These are phyloP conservation scores for Pseudanteris insignis DNA, from an alignment of 2,888 invertebrate genomes.

Conservation along the genomic window DNA sequence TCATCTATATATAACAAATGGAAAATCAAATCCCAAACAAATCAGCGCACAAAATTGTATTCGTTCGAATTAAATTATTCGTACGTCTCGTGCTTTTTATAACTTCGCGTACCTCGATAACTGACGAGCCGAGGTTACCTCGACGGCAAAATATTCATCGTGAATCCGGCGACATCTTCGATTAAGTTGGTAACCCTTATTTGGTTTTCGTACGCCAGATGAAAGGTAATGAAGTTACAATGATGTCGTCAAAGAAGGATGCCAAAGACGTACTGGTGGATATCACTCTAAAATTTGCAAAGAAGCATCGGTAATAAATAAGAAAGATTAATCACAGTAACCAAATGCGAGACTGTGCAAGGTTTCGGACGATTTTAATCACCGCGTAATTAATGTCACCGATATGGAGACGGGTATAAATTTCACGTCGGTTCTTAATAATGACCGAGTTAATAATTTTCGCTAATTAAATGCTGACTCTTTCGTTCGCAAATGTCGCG, in stretches of 20 bases:
- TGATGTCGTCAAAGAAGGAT: slow-evolving; percentile 2
- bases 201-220: slow-evolving; percentile 26
- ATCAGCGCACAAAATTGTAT: too few species aligned
- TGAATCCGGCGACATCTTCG: slow-evolving; percentile 19
- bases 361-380: slow-evolving; percentile 1
- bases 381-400: not conserved
- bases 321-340: not conserved
- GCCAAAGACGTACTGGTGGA: not conserved
- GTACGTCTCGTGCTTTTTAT: too few species aligned
- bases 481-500: too few species aligned
- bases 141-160: slow-evolving; percentile 10
- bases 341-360: not conserved
- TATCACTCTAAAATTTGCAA: not conserved
- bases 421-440: not conserved
- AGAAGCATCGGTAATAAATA: not conserved
- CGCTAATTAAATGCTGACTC: too few species aligned
- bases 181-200: slow-evolving; percentile 26
- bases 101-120: slow-evolving; percentile 1
- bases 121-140: slow-evolving; percentile 16
- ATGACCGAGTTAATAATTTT: too few species aligned
- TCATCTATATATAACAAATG: too few species aligned
- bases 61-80: too few species aligned
- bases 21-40: too few species aligned
- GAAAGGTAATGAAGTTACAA: slow-evolving; percentile 33
- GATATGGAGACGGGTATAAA: not conserved